These are phyloP conservation scores for Salarias fasciatus DNA, from an alignment of 2,797 vertebrate species.

Conservation along the genomic window DNA sequence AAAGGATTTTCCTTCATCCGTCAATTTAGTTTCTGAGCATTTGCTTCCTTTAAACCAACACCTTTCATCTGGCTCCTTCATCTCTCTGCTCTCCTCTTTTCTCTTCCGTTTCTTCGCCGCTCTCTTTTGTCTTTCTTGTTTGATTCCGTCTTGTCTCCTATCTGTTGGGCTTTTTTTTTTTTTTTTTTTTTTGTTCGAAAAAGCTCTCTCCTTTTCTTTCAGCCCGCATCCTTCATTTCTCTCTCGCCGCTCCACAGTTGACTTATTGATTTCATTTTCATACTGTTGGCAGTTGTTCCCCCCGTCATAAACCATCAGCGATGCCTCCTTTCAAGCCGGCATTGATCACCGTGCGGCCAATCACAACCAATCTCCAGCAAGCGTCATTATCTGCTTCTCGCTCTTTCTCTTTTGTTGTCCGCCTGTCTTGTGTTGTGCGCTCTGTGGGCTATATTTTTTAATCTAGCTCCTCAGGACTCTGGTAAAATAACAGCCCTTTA, in stretches of 20 bases:
- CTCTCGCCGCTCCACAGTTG: slow-evolving; percentile 46
- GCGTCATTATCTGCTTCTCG: slow-evolving; percentile 53
- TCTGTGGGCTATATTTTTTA: slow-evolving; percentile 48
- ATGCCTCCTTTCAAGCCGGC: slow-evolving; percentile 70
- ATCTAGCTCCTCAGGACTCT: slow-evolving; percentile 26
- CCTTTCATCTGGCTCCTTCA: slow-evolving; percentile 53
- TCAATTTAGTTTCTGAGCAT: slow-evolving; percentile 50
- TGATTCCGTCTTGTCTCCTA: slow-evolving; percentile 41
- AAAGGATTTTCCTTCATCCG: slow-evolving; percentile 53
- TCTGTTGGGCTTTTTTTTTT: slow-evolving; percentile 34
- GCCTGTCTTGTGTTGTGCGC: slow-evolving; percentile 50
- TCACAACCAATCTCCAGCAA: slow-evolving; percentile 69
- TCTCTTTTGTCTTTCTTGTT: slow-evolving; percentile 49
- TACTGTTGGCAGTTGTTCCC: slow-evolving; percentile 69
- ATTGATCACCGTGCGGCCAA: slow-evolving; percentile 75
- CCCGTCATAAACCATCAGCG: slow-evolving; percentile 71
- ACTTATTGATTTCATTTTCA: slow-evolving; percentile 82
- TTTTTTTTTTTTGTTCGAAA: slow-evolving; percentile 28
- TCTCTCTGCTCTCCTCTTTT: slow-evolving; percentile 34
- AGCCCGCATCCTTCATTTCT: slow-evolving; percentile 36
- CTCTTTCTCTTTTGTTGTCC: slow-evolving; percentile 57
- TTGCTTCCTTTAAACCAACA: slow-evolving; percentile 45
- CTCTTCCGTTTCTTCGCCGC: slow-evolving; percentile 17
- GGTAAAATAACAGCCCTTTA: slow-evolving; percentile 30
- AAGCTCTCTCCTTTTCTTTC: slow-evolving; percentile 28